phyloP scores from a whole-genome alignment of 1,140 invertebrate genomes.

The Chionoecetes opilio region DNA sequence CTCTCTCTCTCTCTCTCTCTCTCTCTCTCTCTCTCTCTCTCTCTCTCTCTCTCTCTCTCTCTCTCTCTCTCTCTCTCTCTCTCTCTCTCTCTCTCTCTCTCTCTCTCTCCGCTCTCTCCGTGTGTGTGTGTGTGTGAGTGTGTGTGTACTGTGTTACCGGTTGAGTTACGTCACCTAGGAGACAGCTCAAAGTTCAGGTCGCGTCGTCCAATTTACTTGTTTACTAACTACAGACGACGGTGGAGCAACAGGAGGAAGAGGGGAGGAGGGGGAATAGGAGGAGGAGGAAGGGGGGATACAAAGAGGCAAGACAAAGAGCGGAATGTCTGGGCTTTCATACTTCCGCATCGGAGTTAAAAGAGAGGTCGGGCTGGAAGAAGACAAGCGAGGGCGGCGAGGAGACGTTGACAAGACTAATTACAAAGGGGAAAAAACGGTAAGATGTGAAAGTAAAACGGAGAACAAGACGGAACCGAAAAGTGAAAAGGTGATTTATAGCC shows the following conservation, averaged over 20 bases:
- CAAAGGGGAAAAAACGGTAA: too few species aligned
- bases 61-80: too few species aligned
- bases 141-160: too few species aligned
- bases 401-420: background rate
- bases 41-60: too few species aligned
- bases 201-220: background rate
- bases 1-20: too few species aligned
- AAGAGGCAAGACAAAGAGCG: background rate
- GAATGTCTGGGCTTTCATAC: background rate
- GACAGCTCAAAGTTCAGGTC: background rate
- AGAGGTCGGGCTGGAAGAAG: background rate
- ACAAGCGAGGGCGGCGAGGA: background rate
- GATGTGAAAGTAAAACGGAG: background rate
- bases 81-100: constrained; percentile 21
- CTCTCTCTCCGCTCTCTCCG: constrained; percentile 15
- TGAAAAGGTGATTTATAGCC: background rate
- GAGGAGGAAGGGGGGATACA: background rate
- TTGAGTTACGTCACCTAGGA: background rate
- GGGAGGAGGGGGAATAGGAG: too few species aligned
- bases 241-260: background rate
- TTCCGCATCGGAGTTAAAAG: background rate
- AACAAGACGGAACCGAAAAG: background rate
- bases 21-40: too few species aligned
- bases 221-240: background rate
- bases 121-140: too few species aligned